These are phyloP conservation scores for Aphidius gifuensis DNA, from an alignment of 1,140 invertebrate species.

Conservation along the genomic window DNA sequence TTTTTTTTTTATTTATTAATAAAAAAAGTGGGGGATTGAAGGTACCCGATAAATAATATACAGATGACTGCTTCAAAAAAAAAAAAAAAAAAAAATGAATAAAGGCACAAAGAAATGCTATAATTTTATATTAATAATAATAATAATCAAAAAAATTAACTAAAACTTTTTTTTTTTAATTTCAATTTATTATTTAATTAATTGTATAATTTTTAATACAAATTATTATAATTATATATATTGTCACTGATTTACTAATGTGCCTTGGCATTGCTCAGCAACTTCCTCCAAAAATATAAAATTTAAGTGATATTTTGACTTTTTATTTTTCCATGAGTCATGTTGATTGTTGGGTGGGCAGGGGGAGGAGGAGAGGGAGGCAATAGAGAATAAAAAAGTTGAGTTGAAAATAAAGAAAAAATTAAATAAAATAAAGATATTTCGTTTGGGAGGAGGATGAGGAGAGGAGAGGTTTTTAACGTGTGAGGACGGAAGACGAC, in stretches of 20 bases:
- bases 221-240: slow-evolving; percentile 1
- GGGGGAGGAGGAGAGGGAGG: not conserved
- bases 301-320: slow-evolving; percentile 21
- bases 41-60: not conserved
- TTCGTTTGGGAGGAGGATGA: not conserved
- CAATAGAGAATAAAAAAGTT: not conserved
- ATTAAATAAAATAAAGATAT: too few species aligned
- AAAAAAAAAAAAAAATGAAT: not conserved
- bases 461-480: slow-evolving; percentile 17
- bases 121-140: not conserved
- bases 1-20: not conserved
- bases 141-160: not conserved
- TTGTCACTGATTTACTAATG: slow-evolving; percentile 17
- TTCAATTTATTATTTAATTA: not conserved
- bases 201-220: not conserved
- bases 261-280: not conserved
- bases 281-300: slow-evolving; percentile 25
- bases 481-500: slow-evolving; percentile 10
- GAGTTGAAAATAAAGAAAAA: not conserved
- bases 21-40: slow-evolving; percentile 2
- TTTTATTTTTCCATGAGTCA: slow-evolving; percentile 16
- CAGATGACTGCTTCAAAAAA: not conserved
- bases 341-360: not conserved
- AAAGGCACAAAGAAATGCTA: not conserved
- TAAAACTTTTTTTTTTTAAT: not conserved